phyloP scores from a whole-genome alignment of 2,797 vertebrate species.

The Parauchenoglanis punctatus region DNA sequence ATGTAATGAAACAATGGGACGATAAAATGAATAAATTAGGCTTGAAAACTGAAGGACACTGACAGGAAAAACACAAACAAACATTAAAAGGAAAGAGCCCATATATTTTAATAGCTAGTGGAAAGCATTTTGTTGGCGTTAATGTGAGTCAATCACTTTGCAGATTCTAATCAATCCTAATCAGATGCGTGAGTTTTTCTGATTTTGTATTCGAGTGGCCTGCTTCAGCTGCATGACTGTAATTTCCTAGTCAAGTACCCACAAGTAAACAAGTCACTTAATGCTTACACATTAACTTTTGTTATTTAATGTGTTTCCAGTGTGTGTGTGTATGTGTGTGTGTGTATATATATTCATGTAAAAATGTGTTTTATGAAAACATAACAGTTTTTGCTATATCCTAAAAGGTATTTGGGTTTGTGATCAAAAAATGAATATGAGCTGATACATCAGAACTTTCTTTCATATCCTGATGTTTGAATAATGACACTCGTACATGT shows the following conservation, averaged over 20 bases:
- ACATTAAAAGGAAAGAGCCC: no score
- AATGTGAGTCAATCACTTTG: background rate
- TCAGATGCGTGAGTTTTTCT: background rate
- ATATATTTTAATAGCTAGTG: background rate
- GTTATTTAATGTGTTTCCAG: background rate
- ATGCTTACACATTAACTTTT: background rate
- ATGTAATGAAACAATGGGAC: background rate
- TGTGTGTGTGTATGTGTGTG: background rate
- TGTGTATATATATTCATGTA: background rate
- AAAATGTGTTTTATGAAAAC: no score
- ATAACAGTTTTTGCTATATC: background rate
- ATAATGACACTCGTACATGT: background rate
- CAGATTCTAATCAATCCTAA: background rate
- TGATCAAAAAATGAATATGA: background rate
- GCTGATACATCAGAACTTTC: background rate
- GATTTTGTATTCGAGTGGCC: background rate
- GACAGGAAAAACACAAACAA: background rate
- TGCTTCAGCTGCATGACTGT: background rate
- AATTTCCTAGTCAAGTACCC: background rate
- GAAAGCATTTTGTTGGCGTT: background rate
- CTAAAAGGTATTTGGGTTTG: background rate
- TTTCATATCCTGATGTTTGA: background rate
- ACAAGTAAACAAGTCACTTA: background rate
- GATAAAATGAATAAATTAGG: background rate
- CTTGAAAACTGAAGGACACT: background rate